Base-by-base conservation (phyloP, 2,113 vertebrate genomes). In the Telmatochromis sp. region DNA sequence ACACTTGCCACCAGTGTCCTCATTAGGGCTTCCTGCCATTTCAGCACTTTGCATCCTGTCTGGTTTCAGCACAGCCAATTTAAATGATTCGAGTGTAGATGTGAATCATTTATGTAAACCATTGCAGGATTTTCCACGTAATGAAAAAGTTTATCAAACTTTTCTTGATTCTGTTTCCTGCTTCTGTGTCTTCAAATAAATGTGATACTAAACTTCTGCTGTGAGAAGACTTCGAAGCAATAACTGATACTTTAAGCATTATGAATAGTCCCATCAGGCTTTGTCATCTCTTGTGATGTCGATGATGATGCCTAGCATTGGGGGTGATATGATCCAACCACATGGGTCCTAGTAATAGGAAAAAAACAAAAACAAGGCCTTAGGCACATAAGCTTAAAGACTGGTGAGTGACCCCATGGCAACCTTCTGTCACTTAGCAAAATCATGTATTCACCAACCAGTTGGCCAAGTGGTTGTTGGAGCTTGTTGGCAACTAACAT, bases 21-120 rank as follows among this genome's bases (percentile, higher is more conserved):
- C 91, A 93, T 93, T 94, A 92, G 83, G 26, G 78, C 73, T 87
- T 92, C 87, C 84, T 89, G 85, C 91, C 65, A 73, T 82, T 90
- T 91, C 88, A 90, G 92, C 88, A 93, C 85, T 90, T 92, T 88
- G 60, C 71, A 58, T 84, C 79, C 83, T 87, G 86, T 60, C 87
- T 79, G 81, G 81, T 84, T 91, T 90, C 53, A 88, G 90, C 81
- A 57, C 54, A 79, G 81, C 78, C 87, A 88, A 87, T 89, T 93
- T 85, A 91, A 90, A 93, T 87, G 86, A 85, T 88, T 87, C 45
- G 86, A 79, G 82, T 86, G 89, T 88, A 86, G 80, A 92, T 82
- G 84, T 89, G 54, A 91, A 89, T 87, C 73, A 88, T 91, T 91
- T 87, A 83, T 80, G 19, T 65, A 40, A 87, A 55, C 53, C 53